Evolutionary conservation across 2,113 vertebrate genomes (phyloP), one percentile per base, ranked within the genome.

Genomic region (Eretmochelys imbricata): DNA sequence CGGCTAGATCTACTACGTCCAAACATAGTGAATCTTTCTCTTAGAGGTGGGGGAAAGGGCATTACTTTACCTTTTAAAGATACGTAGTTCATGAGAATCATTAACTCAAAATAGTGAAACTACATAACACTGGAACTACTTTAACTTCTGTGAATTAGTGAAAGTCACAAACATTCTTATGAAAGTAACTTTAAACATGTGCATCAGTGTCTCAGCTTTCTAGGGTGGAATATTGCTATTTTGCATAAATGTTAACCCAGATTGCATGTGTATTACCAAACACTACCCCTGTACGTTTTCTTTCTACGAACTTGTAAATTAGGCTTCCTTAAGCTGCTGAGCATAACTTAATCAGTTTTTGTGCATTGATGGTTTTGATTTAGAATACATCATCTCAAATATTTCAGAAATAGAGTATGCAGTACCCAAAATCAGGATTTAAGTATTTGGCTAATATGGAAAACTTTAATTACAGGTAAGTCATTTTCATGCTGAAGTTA

Each of bases 341-440:
- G 59, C 91, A 4, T 84, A 83, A 88, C 65, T 83, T 62, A 85
- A 94, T 72, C 89, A 80, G 46, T 4, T 51, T 93, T 54, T 87
- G 12, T 88, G 53, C 81, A 48, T 94, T 92, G 51, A 54, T 89
- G 82, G 11, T 48, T 91, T 89, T 80, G 96, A 91, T 97, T 93
- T 93, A 92, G 95, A 95, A 89, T 84, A 85, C 69, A 93, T 95
- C 78, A 94, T 98, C 97, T 97, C 98, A 98, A 92, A 97, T 98
- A 98, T 97, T 98, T 98, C 98, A 95, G 98, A 98, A 97, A 97
- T 98, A 95, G 98, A 97, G 98, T 97, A 93, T 98, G 97, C 98
- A 97, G 97, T 98, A 97, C 98, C 98, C 96, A 97, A 98, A 97
- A 94, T 96, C 96, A 97, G 95, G 96, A 97, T 97, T 98, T 98